phyloP scores from a whole-genome alignment of 2,888 invertebrate species.

The Biston stratarius region DNA sequence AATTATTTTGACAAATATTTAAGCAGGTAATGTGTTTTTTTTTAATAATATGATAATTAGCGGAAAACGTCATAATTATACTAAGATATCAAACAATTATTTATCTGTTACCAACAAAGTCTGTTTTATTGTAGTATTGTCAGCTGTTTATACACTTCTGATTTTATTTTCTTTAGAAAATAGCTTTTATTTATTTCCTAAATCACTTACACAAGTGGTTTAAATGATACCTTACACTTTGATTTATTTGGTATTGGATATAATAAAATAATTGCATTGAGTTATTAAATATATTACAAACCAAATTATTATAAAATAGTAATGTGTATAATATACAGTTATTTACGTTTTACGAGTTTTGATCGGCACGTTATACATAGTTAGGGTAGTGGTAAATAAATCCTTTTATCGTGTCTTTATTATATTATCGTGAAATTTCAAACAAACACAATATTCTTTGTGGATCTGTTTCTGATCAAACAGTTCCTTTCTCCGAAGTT shows the following conservation, averaged over 20 bases:
- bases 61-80: background rate
- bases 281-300: background rate
- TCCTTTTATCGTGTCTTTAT: background rate
- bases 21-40: too few species aligned
- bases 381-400: background rate
- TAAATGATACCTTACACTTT: constrained; percentile 8
- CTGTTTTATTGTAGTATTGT: constrained; percentile 82
- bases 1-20: too few species aligned
- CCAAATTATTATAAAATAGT: background rate
- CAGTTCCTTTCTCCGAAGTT: constrained; percentile 9
- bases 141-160: constrained; percentile 81
- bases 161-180: constrained; percentile 61
- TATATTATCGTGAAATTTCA: background rate
- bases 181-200: constrained; percentile 55
- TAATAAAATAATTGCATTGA: background rate
- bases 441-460: background rate
- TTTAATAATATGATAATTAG: too few species aligned
- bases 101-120: constrained; percentile 19
- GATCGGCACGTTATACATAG: too few species aligned
- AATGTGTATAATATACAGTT: too few species aligned
- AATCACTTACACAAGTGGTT: constrained; percentile 14
- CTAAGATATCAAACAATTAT: constrained; percentile 1
- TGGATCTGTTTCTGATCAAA: constrained; percentile 1
- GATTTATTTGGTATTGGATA: background rate
- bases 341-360: too few species aligned